Base-by-base conservation (phyloP, 2,888 invertebrate genomes). In the Pandemis heparana region DNA sequence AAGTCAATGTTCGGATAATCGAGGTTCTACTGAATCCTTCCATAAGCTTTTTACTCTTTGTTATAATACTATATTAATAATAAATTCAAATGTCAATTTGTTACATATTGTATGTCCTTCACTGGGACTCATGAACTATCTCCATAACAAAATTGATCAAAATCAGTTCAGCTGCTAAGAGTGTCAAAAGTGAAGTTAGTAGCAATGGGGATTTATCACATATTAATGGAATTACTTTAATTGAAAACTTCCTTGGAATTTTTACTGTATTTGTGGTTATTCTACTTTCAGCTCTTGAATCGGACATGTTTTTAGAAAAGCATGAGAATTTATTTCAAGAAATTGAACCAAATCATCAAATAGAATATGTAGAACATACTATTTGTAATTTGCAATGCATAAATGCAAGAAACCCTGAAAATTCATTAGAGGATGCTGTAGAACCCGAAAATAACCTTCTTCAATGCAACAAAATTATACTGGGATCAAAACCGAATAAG, bases 401-500 rank as follows among this genome's bases (percentile, higher is more conserved):
- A 59, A 67, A 46, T 48, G 62, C 14, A 9, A 39, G 23, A 32
- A 38, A 56, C 46, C 18, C n/a, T n/a, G 23, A 39, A 23, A 23
- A 56, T 23, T 41, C 12, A 64, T 8, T 5, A 6, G 39, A 12
- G 18, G n/a, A 41, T 14, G 1, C 12, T 72, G 32, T 53, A 39
- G 8, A 53, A 66, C 48, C 46, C 41, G 23, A 39, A 61, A 46
- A 56, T 43, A 73, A 74, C 5, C 69, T 51, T 62, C 74, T 79
- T 53, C 71, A 74, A 51, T 76, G 75, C 46, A 89, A 87, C 76
- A 84, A 86, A 82, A 84, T 90, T 68, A 87, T 88, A 75, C 72
- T 90, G 62, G 88, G 87, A 56, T 83, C 87, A 74, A 89, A 87
- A 70, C 85, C 85, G n/a, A 80, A 61, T 71, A 67, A 46, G 72